These are phyloP conservation scores for Penaeus chinensis DNA, from an alignment of 1,140 invertebrate genomes.

Conservation along the genomic window DNA sequence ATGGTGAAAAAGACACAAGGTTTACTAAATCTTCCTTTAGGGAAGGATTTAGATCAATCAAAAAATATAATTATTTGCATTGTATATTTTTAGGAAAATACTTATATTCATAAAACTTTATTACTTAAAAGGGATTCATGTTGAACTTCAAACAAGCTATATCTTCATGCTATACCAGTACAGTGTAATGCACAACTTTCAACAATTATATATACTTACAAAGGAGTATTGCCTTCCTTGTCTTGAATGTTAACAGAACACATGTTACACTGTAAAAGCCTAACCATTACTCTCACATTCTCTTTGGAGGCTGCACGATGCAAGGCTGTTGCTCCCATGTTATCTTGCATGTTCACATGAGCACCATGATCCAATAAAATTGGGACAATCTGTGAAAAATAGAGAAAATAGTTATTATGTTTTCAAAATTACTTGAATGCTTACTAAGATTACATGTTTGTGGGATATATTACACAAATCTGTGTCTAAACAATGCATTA, in stretches of 20 bases:
- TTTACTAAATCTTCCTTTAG: too few relatives aligned
- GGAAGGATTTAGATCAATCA: too few relatives aligned
- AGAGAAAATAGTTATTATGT: not conserved
- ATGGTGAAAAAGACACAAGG: slow-evolving; percentile 64
- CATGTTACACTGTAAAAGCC: slow-evolving; percentile 74
- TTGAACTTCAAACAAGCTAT: too few relatives aligned
- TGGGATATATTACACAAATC: too few relatives aligned
- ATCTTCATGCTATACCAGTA: not conserved
- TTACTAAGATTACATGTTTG: not conserved
- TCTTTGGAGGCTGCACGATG: slow-evolving; percentile 88
- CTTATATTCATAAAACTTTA: too few relatives aligned
- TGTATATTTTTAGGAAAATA: too few relatives aligned
- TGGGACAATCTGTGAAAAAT: slow-evolving; percentile 72
- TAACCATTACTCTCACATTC: slow-evolving; percentile 77
- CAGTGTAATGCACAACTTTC: slow-evolving; percentile 1
- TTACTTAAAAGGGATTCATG: too few relatives aligned
- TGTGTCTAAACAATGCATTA: too few relatives aligned
- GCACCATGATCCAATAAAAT: slow-evolving; percentile 79
- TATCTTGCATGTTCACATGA: slow-evolving; percentile 81
- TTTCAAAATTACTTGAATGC: too few relatives aligned
- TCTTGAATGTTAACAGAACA: slow-evolving; percentile 74
- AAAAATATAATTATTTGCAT: too few relatives aligned
- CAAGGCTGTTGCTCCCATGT: slow-evolving; percentile 82
- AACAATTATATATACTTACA: slow-evolving; percentile 70
- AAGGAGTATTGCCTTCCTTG: slow-evolving; percentile 77